A percentile compares a stretch with the other conserved stretches of the same genome.
Evolutionary conservation across 2,888 invertebrate species (phyloP).

Genomic region (Drosophila paranaensis): DNA sequence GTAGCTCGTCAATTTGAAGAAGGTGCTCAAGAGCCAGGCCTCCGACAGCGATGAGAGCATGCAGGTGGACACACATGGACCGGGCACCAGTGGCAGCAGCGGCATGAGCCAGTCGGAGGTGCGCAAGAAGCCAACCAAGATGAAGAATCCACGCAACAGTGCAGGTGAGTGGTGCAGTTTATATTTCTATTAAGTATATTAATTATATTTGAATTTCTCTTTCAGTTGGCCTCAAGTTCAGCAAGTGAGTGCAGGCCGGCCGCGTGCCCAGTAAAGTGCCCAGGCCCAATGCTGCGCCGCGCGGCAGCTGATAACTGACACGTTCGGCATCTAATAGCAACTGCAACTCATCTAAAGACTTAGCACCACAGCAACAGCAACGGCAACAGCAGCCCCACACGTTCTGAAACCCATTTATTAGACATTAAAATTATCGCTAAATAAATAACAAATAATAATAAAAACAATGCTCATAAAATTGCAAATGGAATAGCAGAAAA

Average conservation of each 20-base stretch:
- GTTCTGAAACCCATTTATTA: constrained; percentile 31
- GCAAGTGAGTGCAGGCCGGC: constrained; percentile 64
- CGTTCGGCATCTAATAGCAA: constrained; percentile 17
- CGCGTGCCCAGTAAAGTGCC: constrained; percentile 21
- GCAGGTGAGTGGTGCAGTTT: constrained; percentile 58
- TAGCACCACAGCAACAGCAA: constrained; percentile 12
- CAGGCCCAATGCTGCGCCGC: constrained; percentile 12
- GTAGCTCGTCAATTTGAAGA: constrained; percentile 94
- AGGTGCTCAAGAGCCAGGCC: constrained; percentile 92
- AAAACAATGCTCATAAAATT: constrained; percentile 38
- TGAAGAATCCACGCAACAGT: constrained; percentile 80
- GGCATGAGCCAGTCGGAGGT: constrained; percentile 68
- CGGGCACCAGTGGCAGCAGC: constrained; percentile 85
- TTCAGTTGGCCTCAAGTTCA: constrained; percentile 69
- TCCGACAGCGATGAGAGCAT: constrained; percentile 94
- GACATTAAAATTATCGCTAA: constrained; percentile 52
- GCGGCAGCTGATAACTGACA: constrained; percentile 19
- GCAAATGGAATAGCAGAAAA: constrained; percentile 17
- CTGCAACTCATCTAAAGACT: constrained; percentile 31
- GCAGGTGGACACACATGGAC: constrained; percentile 90
- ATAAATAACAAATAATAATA: constrained; percentile 46
- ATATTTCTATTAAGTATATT: not conserved
- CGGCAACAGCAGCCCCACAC: constrained; percentile 3
- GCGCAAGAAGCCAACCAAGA: constrained; percentile 83
- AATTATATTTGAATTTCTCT: not conserved